Evolutionary conservation across 2,113 vertebrate species (phyloP).

Genomic region (Oncorhynchus tshawytscha): DNA sequence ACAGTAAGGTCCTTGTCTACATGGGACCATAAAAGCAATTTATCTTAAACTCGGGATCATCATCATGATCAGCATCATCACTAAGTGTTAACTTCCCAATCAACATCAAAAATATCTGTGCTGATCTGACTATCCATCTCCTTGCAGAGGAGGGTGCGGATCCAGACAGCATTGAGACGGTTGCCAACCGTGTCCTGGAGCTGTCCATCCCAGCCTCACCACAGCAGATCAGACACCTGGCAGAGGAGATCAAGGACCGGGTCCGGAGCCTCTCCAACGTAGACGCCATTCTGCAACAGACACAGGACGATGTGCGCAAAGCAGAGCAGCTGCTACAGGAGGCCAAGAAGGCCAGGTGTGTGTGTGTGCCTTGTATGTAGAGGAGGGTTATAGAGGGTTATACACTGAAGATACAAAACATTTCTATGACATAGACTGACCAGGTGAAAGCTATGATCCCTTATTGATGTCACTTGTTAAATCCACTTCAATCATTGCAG

Average conservation of each 20-base stretch:
- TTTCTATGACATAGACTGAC: too few relatives aligned
- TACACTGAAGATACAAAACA: too few relatives aligned
- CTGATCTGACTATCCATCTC: neutral
- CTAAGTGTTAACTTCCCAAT: too few relatives aligned
- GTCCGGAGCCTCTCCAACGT: conserved; percentile 91
- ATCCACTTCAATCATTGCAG: too few relatives aligned
- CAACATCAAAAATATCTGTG: too few relatives aligned
- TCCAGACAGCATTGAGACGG: conserved; percentile 90
- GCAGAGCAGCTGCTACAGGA: conserved; percentile 86
- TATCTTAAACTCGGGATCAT: too few relatives aligned
- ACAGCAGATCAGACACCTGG: conserved; percentile 85
- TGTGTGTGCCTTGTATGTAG: conserved; percentile 3
- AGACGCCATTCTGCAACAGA: conserved; percentile 88
- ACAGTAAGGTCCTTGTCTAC: too few relatives aligned
- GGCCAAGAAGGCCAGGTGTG: conserved; percentile 85
- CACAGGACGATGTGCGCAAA: conserved; percentile 80
- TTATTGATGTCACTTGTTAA: too few relatives aligned
- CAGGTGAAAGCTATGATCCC: too few relatives aligned
- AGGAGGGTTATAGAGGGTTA: too few relatives aligned
- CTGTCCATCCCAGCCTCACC: conserved; percentile 92
- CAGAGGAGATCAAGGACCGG: conserved; percentile 86
- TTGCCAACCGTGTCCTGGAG: conserved; percentile 88
- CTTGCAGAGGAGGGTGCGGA: conserved; percentile 92
- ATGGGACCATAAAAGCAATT: too few relatives aligned
- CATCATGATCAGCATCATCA: too few relatives aligned